Percentiles rank a stretch among this genome's conserved stretches.
phyloP scores from a whole-genome alignment of 1,140 invertebrate species.

The Olivierus martensii region DNA sequence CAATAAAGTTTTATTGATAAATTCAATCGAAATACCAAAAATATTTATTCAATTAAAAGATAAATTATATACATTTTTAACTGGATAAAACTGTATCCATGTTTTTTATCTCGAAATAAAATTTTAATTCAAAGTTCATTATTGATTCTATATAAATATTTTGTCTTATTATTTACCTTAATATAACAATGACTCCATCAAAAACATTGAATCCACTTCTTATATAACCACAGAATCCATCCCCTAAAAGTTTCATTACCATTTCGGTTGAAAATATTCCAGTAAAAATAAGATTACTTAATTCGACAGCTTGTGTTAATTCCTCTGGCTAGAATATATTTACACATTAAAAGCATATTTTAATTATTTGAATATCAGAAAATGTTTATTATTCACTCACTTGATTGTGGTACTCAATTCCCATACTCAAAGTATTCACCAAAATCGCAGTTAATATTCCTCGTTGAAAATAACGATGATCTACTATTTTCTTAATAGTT shows the following conservation, averaged over 20 bases:
- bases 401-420: slow-evolving; percentile 90
- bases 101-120: too few relatives aligned
- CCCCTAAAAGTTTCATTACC: slow-evolving; percentile 90
- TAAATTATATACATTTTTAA: too few relatives aligned
- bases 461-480: slow-evolving; percentile 59
- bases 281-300: slow-evolving; percentile 94
- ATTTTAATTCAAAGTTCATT: too few relatives aligned
- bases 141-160: not conserved
- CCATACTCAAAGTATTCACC: slow-evolving; percentile 98
- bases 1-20: too few relatives aligned
- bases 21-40: too few relatives aligned
- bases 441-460: slow-evolving; percentile 92
- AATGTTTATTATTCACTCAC: not conserved
- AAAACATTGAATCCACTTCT: slow-evolving; percentile 99
- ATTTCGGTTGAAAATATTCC: slow-evolving; percentile 90
- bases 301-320: slow-evolving; percentile 86
- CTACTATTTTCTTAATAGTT: slow-evolving; percentile 18
- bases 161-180: slow-evolving; percentile 54
- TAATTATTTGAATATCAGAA: not conserved
- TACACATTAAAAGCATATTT: not conserved
- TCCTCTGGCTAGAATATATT: slow-evolving; percentile 56
- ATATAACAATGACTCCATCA: slow-evolving; percentile 95
- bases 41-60: too few relatives aligned
- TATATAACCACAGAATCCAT: slow-evolving; percentile 92
- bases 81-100: too few relatives aligned